Evolutionary conservation across 2,888 invertebrate genomes (phyloP).

Genomic region (Lissonota sp.): DNA sequence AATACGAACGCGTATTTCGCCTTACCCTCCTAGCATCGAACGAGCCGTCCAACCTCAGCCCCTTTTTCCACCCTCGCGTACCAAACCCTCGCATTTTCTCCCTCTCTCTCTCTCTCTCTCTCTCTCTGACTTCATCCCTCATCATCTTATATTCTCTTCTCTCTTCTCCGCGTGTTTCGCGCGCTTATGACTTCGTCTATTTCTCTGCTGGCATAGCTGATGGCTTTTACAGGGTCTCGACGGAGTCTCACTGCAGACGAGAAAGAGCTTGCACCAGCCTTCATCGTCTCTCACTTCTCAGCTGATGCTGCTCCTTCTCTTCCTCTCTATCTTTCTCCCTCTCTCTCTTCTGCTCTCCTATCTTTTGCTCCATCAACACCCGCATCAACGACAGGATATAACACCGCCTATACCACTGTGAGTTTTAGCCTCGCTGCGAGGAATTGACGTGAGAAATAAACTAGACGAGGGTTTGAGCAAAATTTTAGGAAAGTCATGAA

Average conservation of each 20-base stretch:
- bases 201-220: conserved; percentile 62
- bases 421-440: neutral
- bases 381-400: conserved; percentile 38
- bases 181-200: conserved; percentile 57
- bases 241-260: conserved; percentile 34
- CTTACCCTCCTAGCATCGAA: conserved; percentile 67
- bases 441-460: neutral
- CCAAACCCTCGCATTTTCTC: too few species aligned
- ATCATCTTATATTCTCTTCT: conserved; percentile 44
- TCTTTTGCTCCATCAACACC: conserved; percentile 27
- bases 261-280: conserved; percentile 36
- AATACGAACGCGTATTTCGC: conserved; percentile 40
- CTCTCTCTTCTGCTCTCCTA: neutral
- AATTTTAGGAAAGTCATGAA: conserved; percentile 1
- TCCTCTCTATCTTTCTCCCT: neutral
- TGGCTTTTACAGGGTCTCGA: conserved; percentile 49
- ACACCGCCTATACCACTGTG: conserved; percentile 38
- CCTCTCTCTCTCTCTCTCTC: neutral
- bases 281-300: conserved; percentile 36
- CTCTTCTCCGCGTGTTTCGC: conserved; percentile 51
- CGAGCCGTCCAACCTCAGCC: conserved; percentile 64
- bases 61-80: conserved; percentile 42
- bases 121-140: conserved; percentile 9
- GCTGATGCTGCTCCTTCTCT: conserved; percentile 6
- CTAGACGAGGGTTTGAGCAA: neutral